phyloP scores from a whole-genome alignment of 53 echinoderm and acorn worm genomes.

The Glandiceps talaboti region DNA sequence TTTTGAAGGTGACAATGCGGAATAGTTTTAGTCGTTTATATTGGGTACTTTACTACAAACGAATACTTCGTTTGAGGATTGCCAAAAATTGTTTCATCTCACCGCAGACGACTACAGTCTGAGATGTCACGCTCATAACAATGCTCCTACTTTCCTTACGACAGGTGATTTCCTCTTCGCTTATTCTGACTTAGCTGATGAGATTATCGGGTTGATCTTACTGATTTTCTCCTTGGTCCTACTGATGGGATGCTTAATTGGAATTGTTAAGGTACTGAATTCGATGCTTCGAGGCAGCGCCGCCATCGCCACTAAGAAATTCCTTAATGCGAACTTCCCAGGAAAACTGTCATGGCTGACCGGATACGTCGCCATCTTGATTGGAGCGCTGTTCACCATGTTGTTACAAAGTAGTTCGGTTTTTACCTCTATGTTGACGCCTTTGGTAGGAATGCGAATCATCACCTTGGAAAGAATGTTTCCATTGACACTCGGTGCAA shows the following conservation, averaged over 20 bases:
- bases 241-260: conserved; percentile 1
- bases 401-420: conserved; percentile 11
- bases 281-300: neutral
- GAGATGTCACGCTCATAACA: neutral
- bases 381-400: conserved; percentile 3
- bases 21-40: no score
- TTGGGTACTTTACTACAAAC: no score
- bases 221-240: conserved; percentile 2
- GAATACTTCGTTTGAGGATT: no score
- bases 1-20: no score
- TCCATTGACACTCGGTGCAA: conserved; percentile 5
- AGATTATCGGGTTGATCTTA: neutral
- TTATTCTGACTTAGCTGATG: neutral
- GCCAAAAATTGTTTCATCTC: no score
- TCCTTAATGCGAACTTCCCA: conserved; percentile 5
- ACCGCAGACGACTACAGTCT: no score
- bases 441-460: conserved; percentile 6
- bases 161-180: conserved; percentile 4
- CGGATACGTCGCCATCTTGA: conserved; percentile 4
- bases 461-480: conserved; percentile 4
- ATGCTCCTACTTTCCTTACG: neutral
- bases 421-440: conserved; percentile 7
- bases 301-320: conserved; percentile 1
- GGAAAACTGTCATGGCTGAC: conserved; percentile 3
- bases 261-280: neutral